Percentiles rank a stretch among this genome's conserved stretches.
Evolutionary conservation across 2,888 invertebrate genomes (phyloP).

Genomic region (Euspilapteryx auroguttella): DNA sequence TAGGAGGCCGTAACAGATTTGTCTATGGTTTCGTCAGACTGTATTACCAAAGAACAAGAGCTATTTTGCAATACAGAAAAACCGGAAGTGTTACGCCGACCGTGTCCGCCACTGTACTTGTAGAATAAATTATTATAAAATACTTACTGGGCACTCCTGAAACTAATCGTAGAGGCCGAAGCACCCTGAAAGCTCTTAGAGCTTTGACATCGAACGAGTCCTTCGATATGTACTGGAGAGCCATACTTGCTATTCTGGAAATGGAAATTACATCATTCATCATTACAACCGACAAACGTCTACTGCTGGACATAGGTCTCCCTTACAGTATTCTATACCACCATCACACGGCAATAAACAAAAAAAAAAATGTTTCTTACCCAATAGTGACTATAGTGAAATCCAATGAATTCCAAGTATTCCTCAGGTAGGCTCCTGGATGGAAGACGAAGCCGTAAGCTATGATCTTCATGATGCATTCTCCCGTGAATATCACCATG

Average conservation of each 20-base stretch:
- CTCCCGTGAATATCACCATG: slow-evolving; percentile 97
- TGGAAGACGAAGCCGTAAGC: slow-evolving; percentile 98
- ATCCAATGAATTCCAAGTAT: slow-evolving; percentile 97
- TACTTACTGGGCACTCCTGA: slow-evolving; percentile 99
- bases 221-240: slow-evolving; percentile 75
- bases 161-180: slow-evolving; percentile 94
- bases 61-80: no score
- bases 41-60: no score
- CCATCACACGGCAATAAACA: not conserved
- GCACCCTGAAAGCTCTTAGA: slow-evolving; percentile 95
- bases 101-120: no score
- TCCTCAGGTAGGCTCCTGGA: slow-evolving; percentile 94
- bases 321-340: not conserved
- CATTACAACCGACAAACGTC: slow-evolving; percentile 10
- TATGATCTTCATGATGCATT: slow-evolving; percentile 98
- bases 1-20: no score
- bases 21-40: no score
- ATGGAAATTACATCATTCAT: not conserved
- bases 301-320: no score
- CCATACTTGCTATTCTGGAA: slow-evolving; percentile 85
- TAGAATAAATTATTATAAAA: no score
- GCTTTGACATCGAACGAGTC: slow-evolving; percentile 98
- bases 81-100: no score
- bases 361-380: slow-evolving; percentile 59
- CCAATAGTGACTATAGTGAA: slow-evolving; percentile 99